Percentiles rank a stretch among this genome's conserved stretches.
phyloP scores from a whole-genome alignment of 2,113 vertebrate species.

The western clawed frog (Xenopus tropicalis) region UCB_Xtro_10.0 CM004446.2:36690501-36691000 shows the following conservation, averaged over 20 bases:
- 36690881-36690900: constrained; percentile 52
- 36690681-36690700: constrained; percentile 2
- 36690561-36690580: too few relatives aligned
- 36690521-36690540: too few relatives aligned
- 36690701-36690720: constrained; percentile 69
- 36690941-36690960: constrained; percentile 43
- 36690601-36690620: too few relatives aligned
- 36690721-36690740: constrained; percentile 50
- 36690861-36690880: constrained; percentile 53
- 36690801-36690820: constrained; percentile 47
- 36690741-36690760: constrained; percentile 50
- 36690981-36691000: constrained; percentile 47
- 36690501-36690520: too few relatives aligned
- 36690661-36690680: constrained; percentile 43
- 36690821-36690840: constrained; percentile 55
- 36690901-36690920: constrained; percentile 55
- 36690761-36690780: too few relatives aligned
- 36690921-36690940: constrained; percentile 50
- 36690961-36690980: constrained; percentile 42
- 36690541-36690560: too few relatives aligned
- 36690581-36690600: too few relatives aligned
- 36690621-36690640: too few relatives aligned
- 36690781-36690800: constrained; percentile 53
- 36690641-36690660: constrained; percentile 50
- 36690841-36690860: constrained; percentile 62